Conservation (phyloP, 1,140 invertebrate species). For the Heterodera schachtii region DNA sequence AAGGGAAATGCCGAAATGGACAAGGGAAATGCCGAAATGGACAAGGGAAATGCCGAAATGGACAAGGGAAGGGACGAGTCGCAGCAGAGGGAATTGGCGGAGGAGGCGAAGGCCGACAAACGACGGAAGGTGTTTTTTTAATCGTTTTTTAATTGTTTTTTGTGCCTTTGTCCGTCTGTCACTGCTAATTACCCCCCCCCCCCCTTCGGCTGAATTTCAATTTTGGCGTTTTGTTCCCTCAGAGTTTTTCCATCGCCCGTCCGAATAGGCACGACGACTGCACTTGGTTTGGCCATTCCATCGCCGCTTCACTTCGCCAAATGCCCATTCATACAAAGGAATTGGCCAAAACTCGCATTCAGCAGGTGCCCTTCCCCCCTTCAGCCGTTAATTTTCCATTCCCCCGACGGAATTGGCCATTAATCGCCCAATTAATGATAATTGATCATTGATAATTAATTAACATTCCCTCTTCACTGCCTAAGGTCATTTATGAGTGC, state of each 20-base stretch:
- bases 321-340: constrained; percentile 21
- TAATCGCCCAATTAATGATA: too few species aligned
- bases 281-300: constrained; percentile 27
- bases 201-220: neutral
- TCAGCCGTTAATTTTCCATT: neutral
- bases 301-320: constrained; percentile 25
- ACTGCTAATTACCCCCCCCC: too few species aligned
- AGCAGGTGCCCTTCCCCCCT: neutral
- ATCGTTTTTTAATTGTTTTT: too few species aligned
- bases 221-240: constrained; percentile 3
- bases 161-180: too few species aligned
- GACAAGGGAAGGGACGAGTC: neutral
- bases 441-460: too few species aligned
- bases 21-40: neutral
- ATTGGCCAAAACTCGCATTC: constrained; percentile 35
- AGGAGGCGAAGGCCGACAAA: constrained; percentile 3
- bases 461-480: too few species aligned
- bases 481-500: neutral
- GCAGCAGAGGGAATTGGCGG: neutral
- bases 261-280: constrained; percentile 21
- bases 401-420: too few species aligned
- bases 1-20: neutral
- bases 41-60: neutral
- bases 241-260: neutral
- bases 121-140: neutral